Evolutionary conservation across 2,888 invertebrate species (phyloP), one percentile per base, ranked within the genome.

Genomic region (Zygothrica quintamaculata): DNA sequence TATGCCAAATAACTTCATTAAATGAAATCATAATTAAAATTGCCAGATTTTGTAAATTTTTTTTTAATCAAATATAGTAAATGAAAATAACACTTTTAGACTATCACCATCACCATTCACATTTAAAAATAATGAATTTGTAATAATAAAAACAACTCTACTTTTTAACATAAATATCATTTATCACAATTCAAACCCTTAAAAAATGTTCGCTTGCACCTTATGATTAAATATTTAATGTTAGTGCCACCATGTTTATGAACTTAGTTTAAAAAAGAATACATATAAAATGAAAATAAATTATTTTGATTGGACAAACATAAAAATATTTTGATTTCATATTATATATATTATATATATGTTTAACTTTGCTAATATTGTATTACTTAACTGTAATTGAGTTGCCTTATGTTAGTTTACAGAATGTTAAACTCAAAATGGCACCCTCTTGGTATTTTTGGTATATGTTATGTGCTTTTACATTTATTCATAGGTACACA

Each of bases 191-290:
- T 36, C 3, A 22, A 57, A 60, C 29, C 43, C 39, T 55, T 34
- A 52, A 8, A 47, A 25, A 48, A 52, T 46, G 51, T 74, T 84
- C 57, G 59, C 67, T 77, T 70, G 85, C 78, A 78, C 74, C 66
- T 66, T 78, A 77, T 67, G 51, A 66, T 58, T 60, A 62, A 77
- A 64, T 18, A 77, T 61, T 48, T 84, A 81, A 77, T 65, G 44
- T 74, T 81, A 78, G 85, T 81, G 70, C 74, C 85, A 78, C 81
- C 74, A 66, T 70, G 85, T 81, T 84, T 84, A 74, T 74, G 82
- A 74, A 84, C 31, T 70, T 77, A 70, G 70, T 60, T 66, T 84
- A 65, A 70, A 65, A 65, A 15, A 11, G 16, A 53, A 70, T 55
- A 60, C 47, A 52, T 81, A 65, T 69, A 74, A 60, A 73, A 53